phyloP scores from a whole-genome alignment of 2,113 vertebrate species.

The Datnioides undecimradiatus region DNA sequence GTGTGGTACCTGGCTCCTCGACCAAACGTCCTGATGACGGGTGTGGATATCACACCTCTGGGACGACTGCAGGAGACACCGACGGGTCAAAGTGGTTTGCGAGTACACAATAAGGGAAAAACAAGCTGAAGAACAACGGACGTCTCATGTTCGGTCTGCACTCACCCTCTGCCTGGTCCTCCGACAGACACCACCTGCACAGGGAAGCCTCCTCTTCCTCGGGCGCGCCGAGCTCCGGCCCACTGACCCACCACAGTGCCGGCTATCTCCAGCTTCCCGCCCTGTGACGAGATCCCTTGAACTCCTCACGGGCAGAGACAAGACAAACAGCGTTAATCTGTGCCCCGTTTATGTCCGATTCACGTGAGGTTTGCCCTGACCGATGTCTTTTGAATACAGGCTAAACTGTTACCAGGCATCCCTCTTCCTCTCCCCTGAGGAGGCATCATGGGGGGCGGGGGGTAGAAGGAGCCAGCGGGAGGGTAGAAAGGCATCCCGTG shows the following conservation, averaged over 20 bases:
- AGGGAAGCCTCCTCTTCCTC: conserved; percentile 91
- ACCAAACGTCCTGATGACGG: conserved; percentile 93
- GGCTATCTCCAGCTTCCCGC: conserved; percentile 97
- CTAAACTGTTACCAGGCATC: conserved; percentile 92
- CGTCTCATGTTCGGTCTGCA: accelerated
- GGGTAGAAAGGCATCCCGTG: conserved; percentile 94
- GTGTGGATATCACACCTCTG: conserved; percentile 94
- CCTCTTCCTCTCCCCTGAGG: conserved; percentile 89
- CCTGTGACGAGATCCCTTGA: conserved; percentile 92
- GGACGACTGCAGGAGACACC: conserved; percentile 83
- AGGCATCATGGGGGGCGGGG: conserved; percentile 89
- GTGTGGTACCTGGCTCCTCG: conserved; percentile 89
- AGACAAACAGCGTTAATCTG: not conserved
- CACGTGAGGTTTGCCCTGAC: too few relatives aligned
- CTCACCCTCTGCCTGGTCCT: conserved; percentile 90
- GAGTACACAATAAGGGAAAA: not conserved
- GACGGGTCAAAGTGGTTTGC: not conserved
- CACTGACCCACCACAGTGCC: conserved; percentile 97
- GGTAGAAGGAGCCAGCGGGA: conserved; percentile 86
- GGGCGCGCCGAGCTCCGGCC: conserved; percentile 91
- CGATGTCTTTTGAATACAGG: too few relatives aligned
- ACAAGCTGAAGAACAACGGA: not conserved
- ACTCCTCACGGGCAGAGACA: conserved; percentile 79
- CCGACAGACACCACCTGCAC: conserved; percentile 96
- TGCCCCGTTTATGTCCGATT: too few relatives aligned